Evolutionary conservation across 1,140 invertebrate genomes (phyloP).

Genomic region (Doryteuthis pealeii): DNA sequence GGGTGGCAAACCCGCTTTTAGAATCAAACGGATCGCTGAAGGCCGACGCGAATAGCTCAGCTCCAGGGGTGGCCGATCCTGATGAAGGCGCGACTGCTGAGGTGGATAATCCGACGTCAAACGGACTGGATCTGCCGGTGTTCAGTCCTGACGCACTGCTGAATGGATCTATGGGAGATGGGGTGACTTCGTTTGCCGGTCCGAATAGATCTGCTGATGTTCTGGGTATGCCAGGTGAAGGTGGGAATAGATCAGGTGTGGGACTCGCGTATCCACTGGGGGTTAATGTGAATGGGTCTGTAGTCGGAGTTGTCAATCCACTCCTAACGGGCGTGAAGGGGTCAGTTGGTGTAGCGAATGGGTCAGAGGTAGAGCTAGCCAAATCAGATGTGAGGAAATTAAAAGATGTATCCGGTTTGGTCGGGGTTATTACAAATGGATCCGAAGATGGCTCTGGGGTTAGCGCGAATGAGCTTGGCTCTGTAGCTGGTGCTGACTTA

Average conservation of each 20-base stretch:
- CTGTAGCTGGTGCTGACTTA: neutral
- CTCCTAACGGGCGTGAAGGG: neutral
- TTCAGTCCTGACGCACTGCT: neutral
- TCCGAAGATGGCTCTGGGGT: neutral
- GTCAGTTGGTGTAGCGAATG: neutral
- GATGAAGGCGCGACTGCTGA: no score
- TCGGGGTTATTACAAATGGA: neutral
- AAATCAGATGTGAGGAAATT: neutral
- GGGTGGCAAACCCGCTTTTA: no score
- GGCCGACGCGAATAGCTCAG: no score
- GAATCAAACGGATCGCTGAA: no score
- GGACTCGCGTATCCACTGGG: neutral
- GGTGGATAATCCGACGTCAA: no score
- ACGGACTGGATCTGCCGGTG: neutral
- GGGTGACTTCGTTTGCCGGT: neutral
- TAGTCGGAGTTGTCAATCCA: neutral
- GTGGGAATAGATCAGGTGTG: neutral
- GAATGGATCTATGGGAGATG: neutral
- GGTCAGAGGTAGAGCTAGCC: neutral
- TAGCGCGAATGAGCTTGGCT: neutral
- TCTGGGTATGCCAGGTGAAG: neutral
- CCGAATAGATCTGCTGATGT: neutral
- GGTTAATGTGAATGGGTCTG: neutral
- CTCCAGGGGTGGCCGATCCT: no score
- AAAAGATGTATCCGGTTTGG: neutral